Percentiles rank a stretch among this genome's conserved stretches.
These are phyloP conservation scores for Pomatostomus ruficeps DNA, from an alignment of 2,113 vertebrate genomes.

Conservation along the genomic window DNA sequence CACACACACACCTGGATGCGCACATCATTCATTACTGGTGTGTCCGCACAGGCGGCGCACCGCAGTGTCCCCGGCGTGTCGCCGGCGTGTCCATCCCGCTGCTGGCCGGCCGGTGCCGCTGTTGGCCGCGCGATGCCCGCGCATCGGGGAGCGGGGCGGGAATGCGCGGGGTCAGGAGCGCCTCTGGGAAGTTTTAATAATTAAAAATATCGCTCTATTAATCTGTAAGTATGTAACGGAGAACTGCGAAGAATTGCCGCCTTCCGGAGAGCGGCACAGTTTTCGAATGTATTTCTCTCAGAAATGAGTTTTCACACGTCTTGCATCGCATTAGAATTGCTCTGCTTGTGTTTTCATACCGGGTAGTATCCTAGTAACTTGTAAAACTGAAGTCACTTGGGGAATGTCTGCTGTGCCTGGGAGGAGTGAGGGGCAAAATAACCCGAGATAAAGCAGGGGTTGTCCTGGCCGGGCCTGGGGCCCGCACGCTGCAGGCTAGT, in stretches of 20 bases:
- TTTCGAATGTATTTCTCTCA: neutral
- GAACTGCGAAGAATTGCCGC: neutral
- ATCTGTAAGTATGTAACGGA: neutral
- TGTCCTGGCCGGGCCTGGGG: neutral
- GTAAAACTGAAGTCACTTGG: neutral
- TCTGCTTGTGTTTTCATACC: neutral
- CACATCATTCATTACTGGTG: too few relatives aligned
- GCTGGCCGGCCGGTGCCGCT: neutral
- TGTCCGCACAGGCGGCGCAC: too few relatives aligned
- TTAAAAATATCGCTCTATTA: neutral
- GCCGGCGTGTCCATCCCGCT: too few relatives aligned
- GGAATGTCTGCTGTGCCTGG: neutral
- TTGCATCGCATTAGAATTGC: neutral
- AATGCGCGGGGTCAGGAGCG: accelerated
- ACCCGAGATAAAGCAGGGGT: neutral
- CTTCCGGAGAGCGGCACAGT: neutral
- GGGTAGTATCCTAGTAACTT: accelerated
- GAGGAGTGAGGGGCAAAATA: neutral
- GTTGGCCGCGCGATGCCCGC: neutral
- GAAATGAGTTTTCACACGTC: neutral
- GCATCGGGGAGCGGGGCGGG: neutral
- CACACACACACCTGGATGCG: too few relatives aligned
- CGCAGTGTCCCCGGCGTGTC: too few relatives aligned
- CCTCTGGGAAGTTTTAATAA: too few relatives aligned
- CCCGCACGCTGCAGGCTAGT: accelerated